A percentile compares a stretch with the other conserved stretches of the same genome.
These are phyloP conservation scores for Pseudococcus viburni DNA, from an alignment of 2,888 invertebrate genomes.

Conservation along the genomic window DNA sequence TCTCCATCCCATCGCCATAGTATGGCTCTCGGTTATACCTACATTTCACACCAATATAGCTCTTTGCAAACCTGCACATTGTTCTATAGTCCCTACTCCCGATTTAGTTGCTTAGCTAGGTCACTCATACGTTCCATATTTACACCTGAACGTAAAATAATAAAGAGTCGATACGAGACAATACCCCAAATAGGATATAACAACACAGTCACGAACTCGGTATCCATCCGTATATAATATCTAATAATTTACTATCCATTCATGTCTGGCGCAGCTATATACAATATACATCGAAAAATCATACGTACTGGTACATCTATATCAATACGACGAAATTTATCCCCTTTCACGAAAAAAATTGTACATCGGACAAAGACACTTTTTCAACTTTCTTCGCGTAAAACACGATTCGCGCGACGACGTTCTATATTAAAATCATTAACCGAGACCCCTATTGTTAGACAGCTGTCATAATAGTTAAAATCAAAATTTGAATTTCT, in stretches of 20 bases:
- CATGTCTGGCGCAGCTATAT: not conserved
- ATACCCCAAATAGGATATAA: conserved; percentile 15
- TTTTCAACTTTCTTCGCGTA: not conserved
- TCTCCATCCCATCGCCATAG: not conserved
- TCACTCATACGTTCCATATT: conserved; percentile 41
- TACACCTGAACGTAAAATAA: conserved; percentile 14
- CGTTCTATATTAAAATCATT: conserved; percentile 29
- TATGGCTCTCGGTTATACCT: not conserved
- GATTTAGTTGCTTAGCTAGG: conserved; percentile 8
- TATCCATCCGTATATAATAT: not conserved
- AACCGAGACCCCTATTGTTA: conserved; percentile 48
- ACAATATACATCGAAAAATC: not conserved
- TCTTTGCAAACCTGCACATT: not conserved
- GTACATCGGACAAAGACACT: not conserved
- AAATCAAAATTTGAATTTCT: conserved; percentile 51
- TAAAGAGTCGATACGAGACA: not conserved
- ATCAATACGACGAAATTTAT: not conserved
- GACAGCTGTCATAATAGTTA: conserved; percentile 57
- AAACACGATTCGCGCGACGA: conserved; percentile 7
- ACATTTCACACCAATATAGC: not conserved
- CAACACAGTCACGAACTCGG: conserved; percentile 2
- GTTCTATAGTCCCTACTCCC: not conserved
- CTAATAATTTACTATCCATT: conserved; percentile 2
- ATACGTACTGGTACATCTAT: not conserved
- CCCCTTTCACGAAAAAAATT: not conserved